Evolutionary conservation across 2,888 invertebrate species (phyloP), one percentile per base, ranked within the genome.

Genomic region (Halictus quadricinctus): DNA sequence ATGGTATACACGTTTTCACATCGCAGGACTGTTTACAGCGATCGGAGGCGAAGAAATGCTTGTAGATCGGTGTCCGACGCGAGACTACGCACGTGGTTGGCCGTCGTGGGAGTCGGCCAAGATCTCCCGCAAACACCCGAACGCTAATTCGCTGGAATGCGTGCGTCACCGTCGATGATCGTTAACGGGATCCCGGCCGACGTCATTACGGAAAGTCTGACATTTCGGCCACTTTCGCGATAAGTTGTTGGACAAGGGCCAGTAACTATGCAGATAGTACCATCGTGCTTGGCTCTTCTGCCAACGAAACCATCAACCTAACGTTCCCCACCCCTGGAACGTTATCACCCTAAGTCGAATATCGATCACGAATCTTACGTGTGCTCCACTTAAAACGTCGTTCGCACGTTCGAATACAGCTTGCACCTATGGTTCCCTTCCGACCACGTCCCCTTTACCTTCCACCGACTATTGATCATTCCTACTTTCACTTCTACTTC

Each of bases 81-180:
- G 4, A 58, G 36, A 41, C 58, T 70, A 25, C 76, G 81, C 90
- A 72, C 81, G 88, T 87, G 36, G 84, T 36, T 46, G 54, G 50
- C n/a, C 90, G 85, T 77, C 83, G 87, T 80, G 90, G 87, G 89
- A 89, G 87, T 36, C 85, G 64, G 29, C 46, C 48, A 46, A 60
- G 73, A 76, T 80, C 90, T 87, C 87, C 85, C 75, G 87, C 86
- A 80, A 79, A 83, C 78, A 76, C 50, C 82, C 81, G 46, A 73
- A 80, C 84, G 69, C 85, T 81, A 88, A 88, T 86, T 85, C 86
- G 78, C 73, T 70, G 89, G 91, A 91, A 90, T 87, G 82, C 72
- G 79, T 84, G 86, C 85, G 83, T 84, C 84, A 85, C 54, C 58
- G 69, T 25, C 50, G 43, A 80, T 79, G 81, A 83, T 88, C 87